Evolutionary conservation across 2,797 vertebrate genomes (phyloP).

Genomic region (Gallinago solitaria): DNA sequence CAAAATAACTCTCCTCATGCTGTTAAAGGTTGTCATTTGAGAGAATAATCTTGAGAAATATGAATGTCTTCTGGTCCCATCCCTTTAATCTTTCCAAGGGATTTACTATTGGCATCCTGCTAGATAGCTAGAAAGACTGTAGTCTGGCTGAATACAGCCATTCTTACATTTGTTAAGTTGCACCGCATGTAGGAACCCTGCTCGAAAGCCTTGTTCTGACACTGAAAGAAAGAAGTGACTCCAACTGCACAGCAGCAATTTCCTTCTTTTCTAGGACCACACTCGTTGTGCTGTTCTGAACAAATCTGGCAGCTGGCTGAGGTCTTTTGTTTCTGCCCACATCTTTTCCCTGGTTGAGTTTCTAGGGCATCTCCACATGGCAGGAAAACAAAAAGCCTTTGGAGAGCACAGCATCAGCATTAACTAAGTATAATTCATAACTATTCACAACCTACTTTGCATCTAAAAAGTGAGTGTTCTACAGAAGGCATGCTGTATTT

Average conservation of each 20-base stretch:
- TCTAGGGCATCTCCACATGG: background rate
- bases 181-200: background rate
- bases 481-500: background rate
- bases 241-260: background rate
- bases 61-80: background rate
- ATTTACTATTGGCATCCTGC: background rate
- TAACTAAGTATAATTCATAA: background rate
- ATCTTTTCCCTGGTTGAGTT: background rate
- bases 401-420: background rate
- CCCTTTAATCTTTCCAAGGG: background rate
- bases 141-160: background rate
- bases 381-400: constrained; percentile 18
- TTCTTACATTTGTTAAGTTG: background rate
- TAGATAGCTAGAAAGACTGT: background rate
- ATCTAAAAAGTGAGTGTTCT: background rate
- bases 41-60: background rate
- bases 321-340: constrained; percentile 20
- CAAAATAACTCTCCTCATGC: background rate
- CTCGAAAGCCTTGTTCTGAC: background rate
- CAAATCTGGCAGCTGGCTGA: constrained; percentile 4
- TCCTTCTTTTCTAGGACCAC: constrained; percentile 17
- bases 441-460: background rate
- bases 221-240: background rate
- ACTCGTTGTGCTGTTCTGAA: background rate
- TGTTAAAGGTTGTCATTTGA: background rate